Evolutionary conservation across 2,888 invertebrate genomes (phyloP), one percentile per base, ranked within the genome.

Genomic region (Andricus curvator): DNA sequence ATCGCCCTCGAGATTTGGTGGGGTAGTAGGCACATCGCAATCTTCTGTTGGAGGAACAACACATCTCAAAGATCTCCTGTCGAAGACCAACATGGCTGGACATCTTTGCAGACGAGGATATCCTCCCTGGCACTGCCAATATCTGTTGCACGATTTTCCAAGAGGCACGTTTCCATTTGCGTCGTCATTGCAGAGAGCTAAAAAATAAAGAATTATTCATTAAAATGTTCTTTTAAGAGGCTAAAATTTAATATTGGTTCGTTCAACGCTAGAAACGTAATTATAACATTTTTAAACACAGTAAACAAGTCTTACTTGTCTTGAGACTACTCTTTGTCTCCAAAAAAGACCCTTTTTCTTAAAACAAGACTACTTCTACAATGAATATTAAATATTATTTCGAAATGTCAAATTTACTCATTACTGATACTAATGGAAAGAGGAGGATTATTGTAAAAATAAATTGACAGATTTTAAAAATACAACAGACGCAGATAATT

Each of bases 111-210:
- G 95, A 80, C 98, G 96, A 9, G 98, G 98, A 93, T 98, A 98
- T 0, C 98, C 98, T 8, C 98, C 98, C 91, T 98, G 97, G 91
- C 98, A 98, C 91, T 97, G 97, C 98, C 98, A 98, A 93, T 98
- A 98, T 20, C 98, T 94, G 94, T 98, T 98, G 94, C 98, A 98
- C 78, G 97, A 98, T 93, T 98, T 98, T 88, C 98, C 97, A 17
- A 98, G 94, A 0, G 97, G 96, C 17, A 98, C 98, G 93, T 98
- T 97, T 83, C 98, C 98, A 93, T 98, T 98, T 78, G 98, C 95
- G 89, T 97, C 97, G 68, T 97, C 97, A 91, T 97, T 97, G 93
- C 98, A 98, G 78, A 98, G 95, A 81, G 98, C 98, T 98, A 93
- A 76, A 94, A 94, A 80, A 56, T n/a, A 56, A 56, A 51, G 51